Evolutionary conservation across 2,113 vertebrate species (phyloP).

Genomic region (Clupea harengus): DNA sequence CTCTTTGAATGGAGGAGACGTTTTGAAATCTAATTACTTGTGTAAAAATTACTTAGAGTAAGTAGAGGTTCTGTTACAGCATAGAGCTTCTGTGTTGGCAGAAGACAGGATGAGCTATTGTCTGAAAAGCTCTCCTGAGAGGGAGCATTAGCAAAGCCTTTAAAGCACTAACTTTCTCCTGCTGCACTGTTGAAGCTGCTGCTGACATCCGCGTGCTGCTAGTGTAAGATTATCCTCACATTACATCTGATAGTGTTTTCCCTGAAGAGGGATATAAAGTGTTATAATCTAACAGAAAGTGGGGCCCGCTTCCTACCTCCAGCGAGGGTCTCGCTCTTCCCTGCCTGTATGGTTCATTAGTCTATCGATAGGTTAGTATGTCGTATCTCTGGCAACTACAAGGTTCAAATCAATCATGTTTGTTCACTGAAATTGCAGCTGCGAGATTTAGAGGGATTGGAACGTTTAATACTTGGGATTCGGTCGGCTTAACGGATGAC

Average conservation of each 20-base stretch:
- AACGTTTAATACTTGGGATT: slow-evolving; percentile 58
- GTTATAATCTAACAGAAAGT: slow-evolving; percentile 12
- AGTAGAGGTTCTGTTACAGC: background rate
- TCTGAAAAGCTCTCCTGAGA: slow-evolving; percentile 11
- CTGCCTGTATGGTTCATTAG: slow-evolving; percentile 45
- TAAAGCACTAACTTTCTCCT: background rate
- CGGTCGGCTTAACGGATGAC: slow-evolving; percentile 64
- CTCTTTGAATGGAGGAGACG: background rate
- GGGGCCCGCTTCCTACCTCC: background rate
- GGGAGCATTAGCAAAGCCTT: background rate
- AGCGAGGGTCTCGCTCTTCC: slow-evolving; percentile 19
- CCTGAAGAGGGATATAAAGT: slow-evolving; percentile 15
- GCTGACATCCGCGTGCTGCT: background rate
- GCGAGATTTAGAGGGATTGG: slow-evolving; percentile 56
- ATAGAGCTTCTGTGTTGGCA: background rate
- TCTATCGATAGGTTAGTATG: slow-evolving; percentile 52
- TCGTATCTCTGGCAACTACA: slow-evolving; percentile 47
- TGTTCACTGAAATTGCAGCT: slow-evolving; percentile 55
- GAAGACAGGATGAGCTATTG: slow-evolving; percentile 11
- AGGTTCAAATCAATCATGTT: slow-evolving; percentile 60
- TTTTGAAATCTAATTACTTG: slow-evolving; percentile 1
- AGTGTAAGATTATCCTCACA: background rate
- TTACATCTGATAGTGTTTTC: background rate
- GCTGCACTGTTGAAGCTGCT: background rate
- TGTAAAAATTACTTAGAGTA: background rate